Percentiles rank a stretch among this genome's conserved stretches.
Evolutionary conservation across 2,888 invertebrate genomes (phyloP).

Genomic region (Fragum fragum): DNA sequence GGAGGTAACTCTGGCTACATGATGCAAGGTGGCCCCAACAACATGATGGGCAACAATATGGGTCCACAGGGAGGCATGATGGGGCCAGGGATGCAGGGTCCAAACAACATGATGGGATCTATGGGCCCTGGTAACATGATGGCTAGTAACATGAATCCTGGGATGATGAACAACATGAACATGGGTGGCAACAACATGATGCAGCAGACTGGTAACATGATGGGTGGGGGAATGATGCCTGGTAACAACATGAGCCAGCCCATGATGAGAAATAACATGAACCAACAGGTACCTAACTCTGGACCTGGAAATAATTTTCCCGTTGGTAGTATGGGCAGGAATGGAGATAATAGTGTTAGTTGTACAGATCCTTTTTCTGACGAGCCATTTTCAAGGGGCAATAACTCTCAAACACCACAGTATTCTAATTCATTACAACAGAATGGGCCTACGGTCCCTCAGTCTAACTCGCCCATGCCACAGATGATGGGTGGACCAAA

Average conservation of each 20-base stretch:
- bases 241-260: slow-evolving; percentile 56
- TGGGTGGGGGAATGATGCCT: slow-evolving; percentile 34
- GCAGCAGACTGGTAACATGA: slow-evolving; percentile 57
- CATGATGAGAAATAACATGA: slow-evolving; percentile 73
- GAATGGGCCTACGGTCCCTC: slow-evolving; percentile 43
- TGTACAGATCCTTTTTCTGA: slow-evolving; percentile 86
- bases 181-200: slow-evolving; percentile 63
- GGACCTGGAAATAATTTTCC: slow-evolving; percentile 46
- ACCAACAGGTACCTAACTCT: slow-evolving; percentile 38
- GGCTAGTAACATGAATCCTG: slow-evolving; percentile 66
- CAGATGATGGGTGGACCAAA: slow-evolving; percentile 28
- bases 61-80: slow-evolving; percentile 70
- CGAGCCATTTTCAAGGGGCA: slow-evolving; percentile 74
- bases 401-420: slow-evolving; percentile 58
- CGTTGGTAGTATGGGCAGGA: slow-evolving; percentile 40
- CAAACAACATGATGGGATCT: slow-evolving; percentile 73
- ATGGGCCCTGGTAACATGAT: slow-evolving; percentile 71
- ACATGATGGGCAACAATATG: slow-evolving; percentile 63
- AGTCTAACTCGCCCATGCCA: slow-evolving; percentile 54
- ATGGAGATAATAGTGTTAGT: slow-evolving; percentile 79
- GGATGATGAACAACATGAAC: slow-evolving; percentile 70
- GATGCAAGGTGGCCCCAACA: slow-evolving; percentile 64
- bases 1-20: slow-evolving; percentile 58
- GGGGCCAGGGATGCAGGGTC: slow-evolving; percentile 63
- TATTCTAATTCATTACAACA: slow-evolving; percentile 24